Evolutionary conservation across 2,113 vertebrate species (phyloP).

Genomic region (Psittacula cyanocephala): DNA sequence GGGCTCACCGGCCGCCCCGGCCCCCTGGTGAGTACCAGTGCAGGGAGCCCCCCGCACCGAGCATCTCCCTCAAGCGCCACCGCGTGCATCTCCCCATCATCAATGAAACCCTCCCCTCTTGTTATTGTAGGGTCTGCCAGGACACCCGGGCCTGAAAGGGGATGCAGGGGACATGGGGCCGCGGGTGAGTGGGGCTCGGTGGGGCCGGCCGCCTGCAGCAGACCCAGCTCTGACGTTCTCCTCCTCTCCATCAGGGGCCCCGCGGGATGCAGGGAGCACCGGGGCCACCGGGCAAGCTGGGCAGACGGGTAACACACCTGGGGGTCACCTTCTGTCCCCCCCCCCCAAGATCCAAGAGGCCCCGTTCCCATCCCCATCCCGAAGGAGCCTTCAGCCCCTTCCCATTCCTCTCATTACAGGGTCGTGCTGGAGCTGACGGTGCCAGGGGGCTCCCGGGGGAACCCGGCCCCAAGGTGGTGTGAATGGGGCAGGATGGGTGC

Average conservation of each 20-base stretch:
- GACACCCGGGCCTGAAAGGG: slow-evolving; percentile 72
- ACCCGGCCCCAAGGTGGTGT: slow-evolving; percentile 83
- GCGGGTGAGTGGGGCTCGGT: slow-evolving; percentile 41
- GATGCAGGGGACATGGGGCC: slow-evolving; percentile 68
- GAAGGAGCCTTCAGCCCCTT: background rate
- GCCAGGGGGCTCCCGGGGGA: slow-evolving; percentile 88
- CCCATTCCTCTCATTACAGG: slow-evolving; percentile 60
- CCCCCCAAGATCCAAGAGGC: no score
- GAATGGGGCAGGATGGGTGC: background rate
- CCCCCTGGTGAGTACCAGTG: slow-evolving; percentile 76
- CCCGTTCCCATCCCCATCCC: background rate
- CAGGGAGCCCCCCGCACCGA: background rate
- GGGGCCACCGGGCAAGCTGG: slow-evolving; percentile 79
- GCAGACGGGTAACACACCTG: slow-evolving; percentile 78
- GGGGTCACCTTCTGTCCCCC: background rate
- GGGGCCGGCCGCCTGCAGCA: background rate
- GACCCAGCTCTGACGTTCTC: accelerated
- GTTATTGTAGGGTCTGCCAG: slow-evolving; percentile 68
- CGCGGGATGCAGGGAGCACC: slow-evolving; percentile 78
- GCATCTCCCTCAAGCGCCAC: no score
- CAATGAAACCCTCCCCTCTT: no score
- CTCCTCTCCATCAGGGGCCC: slow-evolving; percentile 75
- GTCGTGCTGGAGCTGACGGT: slow-evolving; percentile 83
- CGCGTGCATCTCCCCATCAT: no score
- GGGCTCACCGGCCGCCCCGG: slow-evolving; percentile 87